These are phyloP conservation scores for Lithobius niger DNA, from an alignment of 1,140 invertebrate genomes.

Conservation along the genomic window DNA sequence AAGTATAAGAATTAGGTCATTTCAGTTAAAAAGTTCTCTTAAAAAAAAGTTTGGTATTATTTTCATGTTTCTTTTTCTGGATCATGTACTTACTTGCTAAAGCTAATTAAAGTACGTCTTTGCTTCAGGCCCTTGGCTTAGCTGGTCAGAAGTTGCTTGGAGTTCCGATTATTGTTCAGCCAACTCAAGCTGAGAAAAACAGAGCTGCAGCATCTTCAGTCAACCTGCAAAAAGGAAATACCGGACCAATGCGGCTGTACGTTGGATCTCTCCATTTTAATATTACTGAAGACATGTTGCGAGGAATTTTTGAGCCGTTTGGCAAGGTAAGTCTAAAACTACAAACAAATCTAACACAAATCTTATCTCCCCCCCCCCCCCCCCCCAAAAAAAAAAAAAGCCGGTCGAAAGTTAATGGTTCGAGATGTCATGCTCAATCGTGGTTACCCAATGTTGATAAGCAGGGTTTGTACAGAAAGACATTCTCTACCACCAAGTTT, in stretches of 20 bases:
- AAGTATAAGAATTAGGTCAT: too few species aligned
- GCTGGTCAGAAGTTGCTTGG: conserved; percentile 93
- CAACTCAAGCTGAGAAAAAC: conserved; percentile 97
- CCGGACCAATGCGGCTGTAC: conserved; percentile 90
- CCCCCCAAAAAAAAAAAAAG: too few species aligned
- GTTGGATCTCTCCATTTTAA: conserved; percentile 98
- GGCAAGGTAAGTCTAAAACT: conserved; percentile 66
- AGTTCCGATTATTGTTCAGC: conserved; percentile 94
- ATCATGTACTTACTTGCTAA: background rate
- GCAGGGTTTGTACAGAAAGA: too few species aligned
- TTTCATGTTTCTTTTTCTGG: conserved; percentile 12
- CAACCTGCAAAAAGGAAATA: conserved; percentile 53
- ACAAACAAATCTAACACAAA: too few species aligned
- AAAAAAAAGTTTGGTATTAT: conserved; percentile 6
- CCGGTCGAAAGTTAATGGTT: too few species aligned
- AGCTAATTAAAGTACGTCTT: conserved; percentile 15
- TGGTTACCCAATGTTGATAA: too few species aligned
- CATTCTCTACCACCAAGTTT: too few species aligned
- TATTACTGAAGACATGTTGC: conserved; percentile 97
- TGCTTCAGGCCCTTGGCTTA: conserved; percentile 76
- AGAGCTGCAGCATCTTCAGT: conserved; percentile 42
- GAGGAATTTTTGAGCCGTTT: conserved; percentile 98
- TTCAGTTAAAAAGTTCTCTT: too few species aligned
- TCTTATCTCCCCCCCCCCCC: too few species aligned
- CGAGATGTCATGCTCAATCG: too few species aligned